Evolutionary conservation across 1,140 invertebrate species (phyloP).

Genomic region (Pemphigus obesinymphae): DNA sequence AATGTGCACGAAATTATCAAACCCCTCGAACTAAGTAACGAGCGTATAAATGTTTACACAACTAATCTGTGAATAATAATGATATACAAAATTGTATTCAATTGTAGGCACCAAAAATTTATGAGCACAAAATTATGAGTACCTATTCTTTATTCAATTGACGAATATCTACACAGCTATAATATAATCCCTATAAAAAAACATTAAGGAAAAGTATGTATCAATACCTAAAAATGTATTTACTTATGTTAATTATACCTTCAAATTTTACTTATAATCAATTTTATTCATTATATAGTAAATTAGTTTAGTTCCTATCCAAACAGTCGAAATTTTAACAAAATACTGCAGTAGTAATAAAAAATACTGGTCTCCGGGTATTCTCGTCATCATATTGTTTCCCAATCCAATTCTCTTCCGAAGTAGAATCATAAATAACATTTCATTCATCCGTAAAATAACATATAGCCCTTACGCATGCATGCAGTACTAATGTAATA

Average conservation of each 20-base stretch:
- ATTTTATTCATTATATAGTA: not conserved
- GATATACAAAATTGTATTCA: too few relatives aligned
- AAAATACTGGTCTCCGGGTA: constrained; percentile 2
- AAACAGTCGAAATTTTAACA: not conserved
- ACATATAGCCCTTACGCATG: too few relatives aligned
- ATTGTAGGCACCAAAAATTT: too few relatives aligned
- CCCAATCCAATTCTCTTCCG: not conserved
- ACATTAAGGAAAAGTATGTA: too few relatives aligned
- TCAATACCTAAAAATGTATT: too few relatives aligned
- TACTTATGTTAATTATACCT: not conserved
- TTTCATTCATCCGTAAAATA: not conserved
- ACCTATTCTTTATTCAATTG: not conserved
- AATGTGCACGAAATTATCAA: too few relatives aligned
- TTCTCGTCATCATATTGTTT: not conserved
- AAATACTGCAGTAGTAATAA: not conserved
- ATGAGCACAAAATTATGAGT: too few relatives aligned
- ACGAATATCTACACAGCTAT: too few relatives aligned
- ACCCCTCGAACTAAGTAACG: too few relatives aligned
- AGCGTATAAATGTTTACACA: too few relatives aligned
- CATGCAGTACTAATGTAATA: not conserved
- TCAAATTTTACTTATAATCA: not conserved
- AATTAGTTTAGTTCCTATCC: not conserved
- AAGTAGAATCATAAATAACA: not conserved
- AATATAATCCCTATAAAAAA: not conserved
- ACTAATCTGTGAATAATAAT: not conserved